Conservation (phyloP, 2,888 invertebrate species). For the Eudemis profundana region DNA sequence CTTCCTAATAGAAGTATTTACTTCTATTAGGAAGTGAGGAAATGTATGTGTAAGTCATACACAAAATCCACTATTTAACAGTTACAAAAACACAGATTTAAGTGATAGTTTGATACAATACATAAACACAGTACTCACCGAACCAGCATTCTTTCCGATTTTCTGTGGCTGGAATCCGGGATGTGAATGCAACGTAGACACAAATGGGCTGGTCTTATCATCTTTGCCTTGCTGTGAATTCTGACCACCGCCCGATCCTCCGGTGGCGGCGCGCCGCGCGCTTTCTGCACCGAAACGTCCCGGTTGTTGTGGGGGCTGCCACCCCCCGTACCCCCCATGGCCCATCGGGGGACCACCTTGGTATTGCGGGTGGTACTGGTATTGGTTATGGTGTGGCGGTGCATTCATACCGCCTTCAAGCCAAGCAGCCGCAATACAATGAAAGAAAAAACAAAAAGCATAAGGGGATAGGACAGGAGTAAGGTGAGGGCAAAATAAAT, state of each 20-base stretch:
- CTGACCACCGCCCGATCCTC: constrained; percentile 54
- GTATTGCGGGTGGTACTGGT: constrained; percentile 84
- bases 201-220: constrained; percentile 93
- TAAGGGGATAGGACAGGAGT: constrained; percentile 76
- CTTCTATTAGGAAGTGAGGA: no score
- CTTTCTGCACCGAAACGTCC: constrained; percentile 84
- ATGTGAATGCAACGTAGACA: constrained; percentile 95
- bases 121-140: constrained; percentile 69
- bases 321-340: constrained; percentile 60
- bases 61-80: no score
- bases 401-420: constrained; percentile 86
- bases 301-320: constrained; percentile 69
- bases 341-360: constrained; percentile 72
- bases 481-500: constrained; percentile 69
- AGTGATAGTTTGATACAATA: no score
- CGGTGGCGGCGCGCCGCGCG: constrained; percentile 65
- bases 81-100: neutral
- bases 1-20: no score
- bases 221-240: constrained; percentile 75
- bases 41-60: no score
- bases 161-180: constrained; percentile 97
- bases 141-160: constrained; percentile 90
- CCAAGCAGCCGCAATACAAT: constrained; percentile 85
- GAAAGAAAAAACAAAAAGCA: constrained; percentile 84
- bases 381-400: constrained; percentile 84